phyloP scores from a whole-genome alignment of 2,113 vertebrate genomes.

The Zosterops japonicus region DNA sequence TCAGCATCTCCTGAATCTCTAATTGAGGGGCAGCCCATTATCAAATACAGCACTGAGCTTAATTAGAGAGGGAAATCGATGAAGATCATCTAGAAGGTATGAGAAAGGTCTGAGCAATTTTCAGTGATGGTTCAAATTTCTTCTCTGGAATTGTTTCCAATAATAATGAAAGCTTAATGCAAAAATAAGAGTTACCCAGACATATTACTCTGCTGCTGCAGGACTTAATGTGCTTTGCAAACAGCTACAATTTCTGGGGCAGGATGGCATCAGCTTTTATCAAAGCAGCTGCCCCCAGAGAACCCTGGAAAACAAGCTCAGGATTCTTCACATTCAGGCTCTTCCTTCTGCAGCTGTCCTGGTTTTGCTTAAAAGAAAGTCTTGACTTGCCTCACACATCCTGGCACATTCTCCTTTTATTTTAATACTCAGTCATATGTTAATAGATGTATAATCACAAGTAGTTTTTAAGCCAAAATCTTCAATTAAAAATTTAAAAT shows the following conservation, averaged over 20 bases:
- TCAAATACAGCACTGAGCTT: not conserved
- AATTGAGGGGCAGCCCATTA: not conserved
- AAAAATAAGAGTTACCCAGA: not conserved
- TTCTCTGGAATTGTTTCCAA: constrained; percentile 15
- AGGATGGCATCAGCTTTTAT: not conserved
- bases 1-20: not conserved
- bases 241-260: not conserved
- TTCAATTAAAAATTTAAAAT: not conserved
- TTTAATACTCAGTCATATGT: not conserved
- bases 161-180: constrained; percentile 16
- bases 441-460: not conserved
- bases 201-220: not conserved
- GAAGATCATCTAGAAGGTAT: not conserved
- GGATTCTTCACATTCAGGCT: not conserved
- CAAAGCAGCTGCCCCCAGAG: not conserved
- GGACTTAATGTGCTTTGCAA: not conserved
- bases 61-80: constrained; percentile 40
- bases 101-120: constrained; percentile 7
- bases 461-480: not conserved
- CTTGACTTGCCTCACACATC: not conserved
- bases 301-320: not conserved
- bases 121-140: constrained; percentile 29
- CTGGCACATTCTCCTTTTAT: not conserved
- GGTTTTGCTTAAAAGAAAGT: not conserved
- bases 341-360: not conserved